Conservation (phyloP, 2,888 invertebrate genomes). For the Rhamnusium bicolor region DNA sequence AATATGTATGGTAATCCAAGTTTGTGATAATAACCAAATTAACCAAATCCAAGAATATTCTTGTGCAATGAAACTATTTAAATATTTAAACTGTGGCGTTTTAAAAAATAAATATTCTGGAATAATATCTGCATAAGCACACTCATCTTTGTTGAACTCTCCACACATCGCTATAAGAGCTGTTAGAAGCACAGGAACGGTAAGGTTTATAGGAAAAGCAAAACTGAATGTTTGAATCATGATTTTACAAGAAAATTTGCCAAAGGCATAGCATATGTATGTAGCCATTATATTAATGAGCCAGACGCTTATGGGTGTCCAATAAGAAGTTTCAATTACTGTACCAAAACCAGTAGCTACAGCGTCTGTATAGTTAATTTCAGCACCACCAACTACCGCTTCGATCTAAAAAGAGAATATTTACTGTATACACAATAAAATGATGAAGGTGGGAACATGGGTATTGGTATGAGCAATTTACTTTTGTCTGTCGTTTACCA, state of each 20-base stretch:
- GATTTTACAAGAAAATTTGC: slow-evolving; percentile 91
- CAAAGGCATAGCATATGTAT: slow-evolving; percentile 78
- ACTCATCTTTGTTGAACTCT: slow-evolving; percentile 77
- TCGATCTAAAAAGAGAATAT: slow-evolving; percentile 69
- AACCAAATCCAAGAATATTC: slow-evolving; percentile 87
- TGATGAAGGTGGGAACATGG: too few species aligned
- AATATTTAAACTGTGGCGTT: slow-evolving; percentile 72
- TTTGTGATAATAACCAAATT: slow-evolving; percentile 86
- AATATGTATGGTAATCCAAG: slow-evolving; percentile 89
- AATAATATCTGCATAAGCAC: slow-evolving; percentile 82
- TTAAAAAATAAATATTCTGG: slow-evolving; percentile 94
- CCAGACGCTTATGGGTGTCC: slow-evolving; percentile 75
- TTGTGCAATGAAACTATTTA: slow-evolving; percentile 74
- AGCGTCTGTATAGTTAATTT: slow-evolving; percentile 60
- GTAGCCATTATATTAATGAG: slow-evolving; percentile 79
- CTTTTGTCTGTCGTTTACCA: too few species aligned
- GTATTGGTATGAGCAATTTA: too few species aligned
- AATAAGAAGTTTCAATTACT: slow-evolving; percentile 61
- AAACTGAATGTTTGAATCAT: slow-evolving; percentile 92
- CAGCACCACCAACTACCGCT: slow-evolving; percentile 66
- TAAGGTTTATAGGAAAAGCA: slow-evolving; percentile 85
- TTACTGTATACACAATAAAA: too few species aligned
- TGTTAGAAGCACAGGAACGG: slow-evolving; percentile 82
- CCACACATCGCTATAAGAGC: slow-evolving; percentile 80
- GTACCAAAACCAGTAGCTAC: slow-evolving; percentile 52